Base-by-base conservation (phyloP, 2,113 vertebrate species). In the Zootoca vivipara region DNA sequence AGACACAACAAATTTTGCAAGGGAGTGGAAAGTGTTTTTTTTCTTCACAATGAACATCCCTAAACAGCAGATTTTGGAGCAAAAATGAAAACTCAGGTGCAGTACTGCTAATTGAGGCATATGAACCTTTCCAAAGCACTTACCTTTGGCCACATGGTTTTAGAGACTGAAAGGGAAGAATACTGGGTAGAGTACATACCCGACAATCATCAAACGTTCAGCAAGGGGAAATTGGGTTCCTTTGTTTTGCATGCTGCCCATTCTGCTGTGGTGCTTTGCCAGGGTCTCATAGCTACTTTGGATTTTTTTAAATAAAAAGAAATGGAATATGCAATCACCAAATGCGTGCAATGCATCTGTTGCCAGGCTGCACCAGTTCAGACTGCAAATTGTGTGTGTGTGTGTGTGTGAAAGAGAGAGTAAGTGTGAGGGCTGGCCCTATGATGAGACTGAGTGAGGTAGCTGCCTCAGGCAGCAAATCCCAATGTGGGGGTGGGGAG, bases 151-250 rank as follows among this genome's bases (percentile, higher is more conserved):
- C 90, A 83, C 16, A 82, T 33, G 3, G 38, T 30, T 91, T 85
- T 33, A 78, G 4, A 58, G 77, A 80, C 56, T 1, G 79, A 86
- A 87, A 91, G 85, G 81, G 91, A 92, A 93, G 85, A 92, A 56
- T 94, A 87, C 2, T 1, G 90, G 86, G 56, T 80, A 85, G 90
- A 30, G 3, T 70, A 38, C 10, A 5, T 83, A 89, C 69, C 86
- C 0, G 0, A 88, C 15, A 88, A 85, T 52, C 22, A 0, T 0
- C 42, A 7, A 26, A 26, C 85, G 52, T 30, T 70, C 28, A 52
- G 40, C 75, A 24, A 38, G 46, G 46, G 1, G 58, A 2, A 74
- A 52, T 87, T 83, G 40, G 38, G 56, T 15, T 40, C 0, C 0
- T 46, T 40, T 7, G 1, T 91, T 91, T 24, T 89, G 85, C 90